Base-by-base conservation (phyloP, 2,113 vertebrate genomes). In the Nothoprocta perdicaria region DNA sequence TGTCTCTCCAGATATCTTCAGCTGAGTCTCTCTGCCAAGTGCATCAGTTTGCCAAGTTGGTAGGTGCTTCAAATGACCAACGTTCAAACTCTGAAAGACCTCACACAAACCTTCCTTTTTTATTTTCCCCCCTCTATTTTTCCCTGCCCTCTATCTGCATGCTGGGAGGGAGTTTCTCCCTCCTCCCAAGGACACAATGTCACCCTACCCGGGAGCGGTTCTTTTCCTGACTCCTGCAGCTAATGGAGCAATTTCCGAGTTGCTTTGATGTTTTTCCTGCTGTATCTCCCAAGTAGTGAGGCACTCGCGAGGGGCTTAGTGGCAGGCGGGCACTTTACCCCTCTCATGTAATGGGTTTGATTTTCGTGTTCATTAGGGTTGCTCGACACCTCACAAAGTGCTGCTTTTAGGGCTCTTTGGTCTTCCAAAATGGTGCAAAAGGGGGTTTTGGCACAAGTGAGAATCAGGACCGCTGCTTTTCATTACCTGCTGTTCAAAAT, bases 301-400 rank as follows among this genome's bases (percentile, higher is more conserved):
- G 35, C 69, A 89, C 21, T 55, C 72, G 7, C 58, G 13, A 80
- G 17, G 0, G 10, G 9, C n/a, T 58, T 91, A 86, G 40, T 50
- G 48, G 50, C 67, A 92, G 60, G 38, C 35, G 83, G 61, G 68
- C 61, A 68, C 35, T 90, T 89, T 91, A 31, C 13, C n/a, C 74
- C n/a, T 93, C n/a, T 88, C 48, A 72, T 26, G 43, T 84, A 91
- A 92, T 68, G n/a, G 69, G 22, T 57, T 94, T 89, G 40, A 89
- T 95, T 95, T 94, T 91, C 81, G 40, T 83, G 79, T 78, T 93
- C 87, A 89, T 91, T 93, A 91, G 43, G 57, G 57, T 80, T 68
- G 14, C 48, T 91, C 17, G 84, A 41, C 53, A 69, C 40, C 58
- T 88, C 61, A 17, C 80, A 63, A 91, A 94, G 29, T 72, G 79